Evolutionary conservation across 2,888 invertebrate genomes (phyloP).

Genomic region (Calliopum simillimum): DNA sequence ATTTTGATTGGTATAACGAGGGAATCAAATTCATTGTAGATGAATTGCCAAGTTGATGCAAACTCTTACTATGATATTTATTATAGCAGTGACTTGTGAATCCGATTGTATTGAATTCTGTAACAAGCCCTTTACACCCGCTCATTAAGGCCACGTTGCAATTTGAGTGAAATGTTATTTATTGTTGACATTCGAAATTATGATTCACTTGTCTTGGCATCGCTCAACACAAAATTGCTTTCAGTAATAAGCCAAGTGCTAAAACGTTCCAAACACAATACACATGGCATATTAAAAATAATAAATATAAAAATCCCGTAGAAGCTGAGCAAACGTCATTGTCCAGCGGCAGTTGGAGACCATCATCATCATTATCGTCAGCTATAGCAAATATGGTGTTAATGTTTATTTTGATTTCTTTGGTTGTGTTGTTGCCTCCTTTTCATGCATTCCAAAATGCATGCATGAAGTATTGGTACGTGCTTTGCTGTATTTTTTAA

Average conservation of each 20-base stretch:
- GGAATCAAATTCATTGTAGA: too few relatives aligned
- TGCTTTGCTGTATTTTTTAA: constrained; percentile 6
- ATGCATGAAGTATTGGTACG: constrained; percentile 2
- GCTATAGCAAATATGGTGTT: background rate
- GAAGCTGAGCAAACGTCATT: background rate
- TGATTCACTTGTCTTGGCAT: too few relatives aligned
- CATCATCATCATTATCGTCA: background rate
- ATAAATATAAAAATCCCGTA: background rate
- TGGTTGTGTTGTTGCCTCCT: background rate
- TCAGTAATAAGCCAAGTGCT: background rate
- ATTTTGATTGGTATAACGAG: too few relatives aligned
- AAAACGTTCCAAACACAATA: constrained; percentile 20
- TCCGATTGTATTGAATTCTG: too few relatives aligned
- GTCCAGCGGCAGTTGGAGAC: background rate
- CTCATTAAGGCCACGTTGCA: too few relatives aligned
- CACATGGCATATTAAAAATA: constrained; percentile 20
- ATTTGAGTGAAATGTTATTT: too few relatives aligned
- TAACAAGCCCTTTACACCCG: too few relatives aligned
- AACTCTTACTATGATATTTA: too few relatives aligned
- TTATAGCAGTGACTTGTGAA: too few relatives aligned
- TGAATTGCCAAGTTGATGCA: too few relatives aligned
- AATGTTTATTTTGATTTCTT: constrained; percentile 8
- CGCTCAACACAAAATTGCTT: background rate
- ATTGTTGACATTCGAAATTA: too few relatives aligned
- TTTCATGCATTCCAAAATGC: background rate